phyloP scores from a whole-genome alignment of 1,140 invertebrate genomes.

The Archivesica marissinica region DNA sequence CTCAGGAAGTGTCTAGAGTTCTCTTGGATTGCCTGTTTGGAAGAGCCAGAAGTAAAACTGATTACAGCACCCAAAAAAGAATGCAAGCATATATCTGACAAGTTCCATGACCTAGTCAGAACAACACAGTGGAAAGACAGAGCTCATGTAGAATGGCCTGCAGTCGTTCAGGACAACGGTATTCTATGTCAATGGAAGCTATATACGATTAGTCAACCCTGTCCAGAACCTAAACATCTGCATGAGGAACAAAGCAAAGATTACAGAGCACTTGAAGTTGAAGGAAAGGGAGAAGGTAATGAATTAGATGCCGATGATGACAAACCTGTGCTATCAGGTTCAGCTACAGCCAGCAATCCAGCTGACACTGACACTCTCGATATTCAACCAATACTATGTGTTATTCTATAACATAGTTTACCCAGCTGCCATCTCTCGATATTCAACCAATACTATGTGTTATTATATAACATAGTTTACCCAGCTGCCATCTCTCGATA shows the following conservation, averaged over 20 bases:
- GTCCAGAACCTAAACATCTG: not conserved
- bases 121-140: not conserved
- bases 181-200: not conserved
- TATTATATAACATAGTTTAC: too few species aligned
- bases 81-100: slow-evolving; percentile 2
- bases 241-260: not conserved
- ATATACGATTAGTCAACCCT: not conserved
- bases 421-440: too few species aligned
- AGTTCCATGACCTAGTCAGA: slow-evolving; percentile 6
- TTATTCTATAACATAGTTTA: too few species aligned
- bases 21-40: slow-evolving; percentile 31
- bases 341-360: too few species aligned
- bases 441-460: too few species aligned
- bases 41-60: not conserved
- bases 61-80: slow-evolving; percentile 25
- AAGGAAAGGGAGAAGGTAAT: not conserved
- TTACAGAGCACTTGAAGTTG: not conserved
- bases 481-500: too few species aligned
- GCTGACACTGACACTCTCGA: too few species aligned
- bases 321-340: too few species aligned
- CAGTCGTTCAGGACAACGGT: slow-evolving; percentile 3
- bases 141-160: slow-evolving; percentile 41
- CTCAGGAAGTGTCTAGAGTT: slow-evolving; percentile 50
- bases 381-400: too few species aligned
- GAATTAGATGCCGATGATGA: not conserved